phyloP scores from a whole-genome alignment of 2,888 invertebrate genomes.

The Pocota personata region DNA sequence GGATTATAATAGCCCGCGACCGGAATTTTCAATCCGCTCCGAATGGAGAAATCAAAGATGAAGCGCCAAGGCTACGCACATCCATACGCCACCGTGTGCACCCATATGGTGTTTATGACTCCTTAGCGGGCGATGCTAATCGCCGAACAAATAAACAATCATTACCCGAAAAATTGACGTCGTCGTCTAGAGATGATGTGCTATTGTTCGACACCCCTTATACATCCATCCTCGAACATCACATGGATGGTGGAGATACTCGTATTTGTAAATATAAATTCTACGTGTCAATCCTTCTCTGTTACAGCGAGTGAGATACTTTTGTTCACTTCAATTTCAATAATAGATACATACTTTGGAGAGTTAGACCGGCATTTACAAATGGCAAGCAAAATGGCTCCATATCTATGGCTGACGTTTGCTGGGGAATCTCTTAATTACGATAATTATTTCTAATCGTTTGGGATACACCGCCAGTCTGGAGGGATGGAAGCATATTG shows the following conservation, averaged over 20 bases:
- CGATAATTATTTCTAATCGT: conserved; percentile 67
- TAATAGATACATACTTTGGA: conserved; percentile 51
- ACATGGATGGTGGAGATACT: conserved; percentile 8
- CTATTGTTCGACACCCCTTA: conserved; percentile 44
- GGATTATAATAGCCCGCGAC: conserved; percentile 68
- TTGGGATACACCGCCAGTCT: conserved; percentile 2
- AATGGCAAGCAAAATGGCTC: conserved; percentile 56
- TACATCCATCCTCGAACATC: not conserved
- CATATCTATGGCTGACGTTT: conserved; percentile 34
- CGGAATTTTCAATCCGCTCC: conserved; percentile 61
- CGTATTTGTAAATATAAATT: conserved; percentile 64
- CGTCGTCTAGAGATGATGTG: conserved; percentile 37
- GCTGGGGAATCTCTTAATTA: conserved; percentile 69
- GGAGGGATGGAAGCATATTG: conserved; percentile 61
- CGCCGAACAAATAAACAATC: conserved; percentile 73
- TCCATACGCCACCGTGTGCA: conserved; percentile 31
- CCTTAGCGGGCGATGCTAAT: conserved; percentile 58
- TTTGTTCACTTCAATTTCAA: conserved; percentile 63
- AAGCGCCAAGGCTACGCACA: conserved; percentile 54
- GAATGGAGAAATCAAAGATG: conserved; percentile 49
- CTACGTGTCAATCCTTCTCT: conserved; percentile 53
- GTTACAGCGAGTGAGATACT: conserved; percentile 49
- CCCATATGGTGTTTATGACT: conserved; percentile 73
- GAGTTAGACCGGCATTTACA: not conserved
- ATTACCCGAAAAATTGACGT: conserved; percentile 71